Evolutionary conservation across 1,140 invertebrate species (phyloP).

Genomic region (Maconellicoccus hirsutus): DNA sequence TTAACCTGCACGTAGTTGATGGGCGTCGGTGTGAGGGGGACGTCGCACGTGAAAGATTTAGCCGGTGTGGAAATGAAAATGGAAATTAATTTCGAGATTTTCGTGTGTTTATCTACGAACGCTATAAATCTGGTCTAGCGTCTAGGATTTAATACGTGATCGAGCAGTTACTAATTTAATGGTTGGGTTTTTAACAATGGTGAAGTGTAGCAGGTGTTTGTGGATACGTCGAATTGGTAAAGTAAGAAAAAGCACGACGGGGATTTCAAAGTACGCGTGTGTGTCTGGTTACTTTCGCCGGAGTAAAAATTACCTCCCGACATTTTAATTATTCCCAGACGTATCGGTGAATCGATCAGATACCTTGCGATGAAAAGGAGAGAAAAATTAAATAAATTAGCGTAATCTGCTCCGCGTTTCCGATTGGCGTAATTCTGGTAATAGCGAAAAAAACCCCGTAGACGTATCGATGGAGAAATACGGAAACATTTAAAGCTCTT

Average conservation of each 20-base stretch:
- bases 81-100: background rate
- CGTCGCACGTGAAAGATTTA: background rate
- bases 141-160: background rate
- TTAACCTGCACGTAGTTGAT: no score
- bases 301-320: no score
- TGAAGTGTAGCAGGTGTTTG: background rate
- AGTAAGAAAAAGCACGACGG: no score
- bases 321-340: no score
- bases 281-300: no score
- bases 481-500: conserved; percentile 15
- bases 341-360: no score
- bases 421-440: background rate
- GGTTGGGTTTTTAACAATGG: background rate
- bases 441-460: no score
- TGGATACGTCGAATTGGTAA: background rate
- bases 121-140: background rate
- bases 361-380: no score
- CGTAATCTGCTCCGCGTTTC: background rate
- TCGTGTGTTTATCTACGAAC: background rate
- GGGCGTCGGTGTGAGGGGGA: no score
- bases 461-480: background rate
- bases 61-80: background rate
- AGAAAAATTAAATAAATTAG: no score
- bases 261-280: no score
- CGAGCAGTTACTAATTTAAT: background rate